Base-by-base conservation (phyloP, 2,888 invertebrate species). In the Apodemia hepburni region DNA sequence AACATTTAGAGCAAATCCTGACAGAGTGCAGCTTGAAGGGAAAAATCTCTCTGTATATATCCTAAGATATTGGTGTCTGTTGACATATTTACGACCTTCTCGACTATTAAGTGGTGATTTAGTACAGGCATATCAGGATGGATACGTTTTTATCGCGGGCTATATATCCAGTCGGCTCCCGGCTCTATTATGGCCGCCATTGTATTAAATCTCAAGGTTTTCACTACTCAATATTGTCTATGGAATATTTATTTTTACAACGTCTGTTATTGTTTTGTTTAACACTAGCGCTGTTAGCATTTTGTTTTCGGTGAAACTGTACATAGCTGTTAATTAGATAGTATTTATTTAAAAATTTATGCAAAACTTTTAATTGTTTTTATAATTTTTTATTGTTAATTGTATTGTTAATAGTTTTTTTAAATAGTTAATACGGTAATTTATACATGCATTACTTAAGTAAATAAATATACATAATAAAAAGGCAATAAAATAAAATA, bases 91-190 rank as follows among this genome's bases (percentile, higher is more conserved):
- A 91, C 88, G 87, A 79, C 77, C 82, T 82, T 72, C 80, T 84
- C 84, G 87, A 88, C 88, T 87, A 87, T 88, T 87, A 88, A 87
- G 85, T 86, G 84, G 88, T 89, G 90, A 90, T 91, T 91, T 89
- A 90, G 78, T 85, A 83, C 74, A 77, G 79, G 83, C 88, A 87
- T 88, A 90, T 88, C 89, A 80, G 84, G 90, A 90, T 90, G 89
- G 89, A 90, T 90, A 84, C 89, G 85, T 89, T 89, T 91, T 91
- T 91, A 91, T 90, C 89, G 89, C 73, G 71, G 49, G 75, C 85
- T 77, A 88, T 88, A 88, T 87, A 89, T 88, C 86, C 85, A 83
- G 74, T 75, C 72, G 80, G 27, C 79, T 84, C 79, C 76, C 72
- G 73, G 81, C 79, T 86, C 82, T 82, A 87, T 88, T 87, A 87